A percentile compares a stretch with the other conserved stretches of the same genome.
These are phyloP conservation scores for Digitonthophagus gazella DNA, from an alignment of 2,888 invertebrate species.

Conservation along the genomic window DNA sequence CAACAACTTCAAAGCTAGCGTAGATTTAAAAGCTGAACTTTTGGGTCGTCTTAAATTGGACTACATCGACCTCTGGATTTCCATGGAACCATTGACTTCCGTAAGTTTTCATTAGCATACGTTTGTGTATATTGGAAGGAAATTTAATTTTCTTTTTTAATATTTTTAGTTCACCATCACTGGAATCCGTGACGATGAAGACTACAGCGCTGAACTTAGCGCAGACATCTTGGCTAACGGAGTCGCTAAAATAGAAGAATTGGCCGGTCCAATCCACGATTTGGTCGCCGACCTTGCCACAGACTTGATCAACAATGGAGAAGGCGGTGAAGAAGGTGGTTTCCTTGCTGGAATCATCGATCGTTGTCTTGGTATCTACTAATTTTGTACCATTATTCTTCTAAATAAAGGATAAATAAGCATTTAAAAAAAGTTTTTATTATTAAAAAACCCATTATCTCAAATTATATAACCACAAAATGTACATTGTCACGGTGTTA, in stretches of 20 bases:
- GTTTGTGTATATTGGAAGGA: neutral
- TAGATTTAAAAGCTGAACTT: conserved; percentile 15
- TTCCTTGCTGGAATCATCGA: conserved; percentile 11
- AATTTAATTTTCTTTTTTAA: no score
- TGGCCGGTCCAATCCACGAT: conserved; percentile 9
- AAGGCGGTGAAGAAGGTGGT: conserved; percentile 10
- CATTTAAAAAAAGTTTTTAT: neutral
- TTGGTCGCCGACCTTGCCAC: neutral
- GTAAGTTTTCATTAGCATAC: neutral
- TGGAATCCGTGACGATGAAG: conserved; percentile 19
- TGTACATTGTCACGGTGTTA: no score
- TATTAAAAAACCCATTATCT: neutral
- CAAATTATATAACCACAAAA: no score
- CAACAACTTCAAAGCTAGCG: conserved; percentile 15
- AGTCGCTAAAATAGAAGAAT: conserved; percentile 1
- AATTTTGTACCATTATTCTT: neutral
- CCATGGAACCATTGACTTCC: neutral
- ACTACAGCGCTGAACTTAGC: conserved; percentile 13
- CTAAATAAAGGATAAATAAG: neutral
- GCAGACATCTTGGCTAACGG: conserved; percentile 10
- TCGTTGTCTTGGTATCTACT: neutral
- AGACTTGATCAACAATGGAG: conserved; percentile 10
- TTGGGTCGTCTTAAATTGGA: conserved; percentile 10
- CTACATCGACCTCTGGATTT: conserved; percentile 16
- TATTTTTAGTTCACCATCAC: conserved; percentile 20